These are phyloP conservation scores for Sogatella furcifera DNA, from an alignment of 1,140 invertebrate species.

Conservation along the genomic window DNA sequence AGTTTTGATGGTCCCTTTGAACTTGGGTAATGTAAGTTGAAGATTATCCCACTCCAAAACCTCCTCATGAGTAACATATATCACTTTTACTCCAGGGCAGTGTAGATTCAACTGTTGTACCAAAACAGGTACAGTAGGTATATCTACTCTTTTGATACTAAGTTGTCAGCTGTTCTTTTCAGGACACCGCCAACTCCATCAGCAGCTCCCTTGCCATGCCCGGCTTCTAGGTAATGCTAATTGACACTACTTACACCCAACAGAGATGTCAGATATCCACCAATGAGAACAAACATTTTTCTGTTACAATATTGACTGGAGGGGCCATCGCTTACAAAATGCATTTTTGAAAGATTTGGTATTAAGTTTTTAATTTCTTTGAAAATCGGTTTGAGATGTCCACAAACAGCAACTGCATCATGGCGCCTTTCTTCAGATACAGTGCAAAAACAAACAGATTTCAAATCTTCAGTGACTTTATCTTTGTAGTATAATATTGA, in stretches of 20 bases:
- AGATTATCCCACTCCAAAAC: too few relatives aligned
- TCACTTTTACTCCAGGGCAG: too few relatives aligned
- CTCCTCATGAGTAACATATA: too few relatives aligned
- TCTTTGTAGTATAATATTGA: constrained; percentile 25
- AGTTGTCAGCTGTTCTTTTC: constrained; percentile 31
- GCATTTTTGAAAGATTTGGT: constrained; percentile 4
- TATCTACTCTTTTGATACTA: constrained; percentile 27
- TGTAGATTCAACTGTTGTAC: too few relatives aligned
- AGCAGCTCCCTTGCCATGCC: constrained; percentile 36
- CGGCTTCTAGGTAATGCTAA: constrained; percentile 35
- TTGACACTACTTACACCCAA: constrained; percentile 15
- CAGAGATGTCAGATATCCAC: constrained; percentile 18
- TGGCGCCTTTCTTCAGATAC: background rate
- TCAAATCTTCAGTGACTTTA: too few relatives aligned
- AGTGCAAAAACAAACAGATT: too few relatives aligned
- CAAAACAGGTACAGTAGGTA: constrained; percentile 7
- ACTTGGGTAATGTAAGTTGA: too few relatives aligned
- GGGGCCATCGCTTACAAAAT: constrained; percentile 20
- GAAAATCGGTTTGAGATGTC: constrained; percentile 2
- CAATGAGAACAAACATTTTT: constrained; percentile 8
- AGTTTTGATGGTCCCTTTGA: too few relatives aligned
- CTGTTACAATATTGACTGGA: constrained; percentile 19
- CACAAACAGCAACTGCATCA: constrained; percentile 1
- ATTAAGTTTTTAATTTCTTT: constrained; percentile 1
- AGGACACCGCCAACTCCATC: constrained; percentile 34